Conservation (phyloP, 2,888 invertebrate species). For the Phyllotreta cruciferae region DNA sequence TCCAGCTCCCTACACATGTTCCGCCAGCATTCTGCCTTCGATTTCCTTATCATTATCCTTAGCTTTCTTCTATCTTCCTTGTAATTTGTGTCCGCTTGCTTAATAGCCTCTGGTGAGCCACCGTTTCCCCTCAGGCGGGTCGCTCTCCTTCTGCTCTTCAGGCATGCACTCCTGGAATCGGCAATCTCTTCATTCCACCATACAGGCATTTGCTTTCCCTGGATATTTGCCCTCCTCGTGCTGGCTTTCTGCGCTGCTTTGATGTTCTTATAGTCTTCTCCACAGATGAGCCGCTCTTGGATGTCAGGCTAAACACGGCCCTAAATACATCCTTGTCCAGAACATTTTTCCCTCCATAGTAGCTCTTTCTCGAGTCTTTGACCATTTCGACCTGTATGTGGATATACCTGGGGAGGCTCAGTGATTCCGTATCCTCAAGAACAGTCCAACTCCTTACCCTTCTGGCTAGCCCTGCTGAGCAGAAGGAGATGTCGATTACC, state of each 20-base stretch:
- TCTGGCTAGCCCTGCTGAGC: not conserved
- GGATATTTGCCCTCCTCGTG: not conserved
- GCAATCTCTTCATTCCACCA: slow-evolving; percentile 19
- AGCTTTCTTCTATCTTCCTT: not conserved
- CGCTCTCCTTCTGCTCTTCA: not conserved
- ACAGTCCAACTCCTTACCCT: slow-evolving; percentile 3
- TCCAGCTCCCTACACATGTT: slow-evolving; percentile 1
- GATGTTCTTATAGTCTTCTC: not conserved
- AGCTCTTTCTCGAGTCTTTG: not conserved
- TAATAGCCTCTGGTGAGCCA: too few relatives aligned
- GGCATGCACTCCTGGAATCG: not conserved
- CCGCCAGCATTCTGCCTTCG: not conserved
- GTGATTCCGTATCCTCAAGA: not conserved
- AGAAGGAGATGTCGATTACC: slow-evolving; percentile 16
- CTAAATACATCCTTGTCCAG: not conserved
- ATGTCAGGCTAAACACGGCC: not conserved
- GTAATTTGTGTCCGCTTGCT: not conserved
- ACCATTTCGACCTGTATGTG: not conserved
- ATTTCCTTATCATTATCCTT: not conserved
- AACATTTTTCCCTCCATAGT: not conserved
- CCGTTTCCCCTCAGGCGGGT: not conserved
- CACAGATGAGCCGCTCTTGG: not conserved
- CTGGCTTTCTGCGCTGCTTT: not conserved
- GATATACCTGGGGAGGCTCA: slow-evolving; percentile 25
- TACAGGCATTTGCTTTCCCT: not conserved